Evolutionary conservation across 1,140 invertebrate genomes (phyloP).

Genomic region (Meteorus sp.): DNA sequence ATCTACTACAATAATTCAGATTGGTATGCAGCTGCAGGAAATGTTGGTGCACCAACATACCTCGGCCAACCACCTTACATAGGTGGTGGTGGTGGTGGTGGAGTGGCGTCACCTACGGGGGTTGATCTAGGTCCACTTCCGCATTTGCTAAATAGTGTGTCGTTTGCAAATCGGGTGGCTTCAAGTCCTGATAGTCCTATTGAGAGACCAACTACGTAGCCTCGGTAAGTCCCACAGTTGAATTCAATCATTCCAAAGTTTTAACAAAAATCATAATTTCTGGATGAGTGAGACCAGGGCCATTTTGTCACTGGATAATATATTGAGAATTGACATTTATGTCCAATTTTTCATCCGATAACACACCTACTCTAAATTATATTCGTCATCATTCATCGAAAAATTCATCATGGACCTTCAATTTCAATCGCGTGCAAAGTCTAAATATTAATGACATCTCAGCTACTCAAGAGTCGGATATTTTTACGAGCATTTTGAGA

Average conservation of each 20-base stretch:
- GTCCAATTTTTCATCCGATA: too few species aligned
- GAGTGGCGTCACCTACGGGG: conserved; percentile 26
- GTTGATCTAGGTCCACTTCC: conserved; percentile 29
- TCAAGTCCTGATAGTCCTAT: conserved; percentile 38
- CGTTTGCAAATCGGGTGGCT: conserved; percentile 28
- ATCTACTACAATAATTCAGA: conserved; percentile 29
- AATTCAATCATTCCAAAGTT: too few species aligned
- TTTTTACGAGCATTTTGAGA: conserved; percentile 19
- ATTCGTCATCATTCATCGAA: neutral
- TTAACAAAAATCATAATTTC: too few species aligned
- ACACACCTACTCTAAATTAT: neutral
- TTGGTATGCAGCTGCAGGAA: conserved; percentile 20
- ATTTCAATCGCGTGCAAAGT: neutral
- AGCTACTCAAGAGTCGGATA: too few species aligned
- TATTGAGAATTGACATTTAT: too few species aligned
- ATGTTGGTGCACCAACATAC: conserved; percentile 39
- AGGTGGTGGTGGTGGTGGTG: conserved; percentile 30
- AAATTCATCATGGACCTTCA: neutral
- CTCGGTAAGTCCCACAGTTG: conserved; percentile 46
- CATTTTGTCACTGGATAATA: too few species aligned
- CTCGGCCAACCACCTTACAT: conserved; percentile 36
- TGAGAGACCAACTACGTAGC: conserved; percentile 37
- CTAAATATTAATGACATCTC: neutral
- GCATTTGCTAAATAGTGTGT: conserved; percentile 31
- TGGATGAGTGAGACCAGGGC: too few species aligned